phyloP scores from a whole-genome alignment of 2,888 invertebrate genomes.

The Synergus japonicus region DNA sequence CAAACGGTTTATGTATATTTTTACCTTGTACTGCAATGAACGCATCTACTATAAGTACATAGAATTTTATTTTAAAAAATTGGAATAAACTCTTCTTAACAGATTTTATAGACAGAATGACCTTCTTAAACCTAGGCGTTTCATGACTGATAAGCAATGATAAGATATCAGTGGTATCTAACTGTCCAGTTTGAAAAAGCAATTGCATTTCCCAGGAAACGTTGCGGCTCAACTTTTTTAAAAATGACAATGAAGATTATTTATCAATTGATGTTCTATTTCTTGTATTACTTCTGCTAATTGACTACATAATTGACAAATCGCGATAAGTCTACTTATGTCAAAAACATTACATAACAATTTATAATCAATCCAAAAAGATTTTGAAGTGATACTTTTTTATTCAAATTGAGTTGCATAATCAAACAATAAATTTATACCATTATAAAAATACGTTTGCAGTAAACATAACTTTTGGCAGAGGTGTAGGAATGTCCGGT shows the following conservation, averaged over 20 bases:
- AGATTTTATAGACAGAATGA: not conserved
- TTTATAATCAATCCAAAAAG: not conserved
- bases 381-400: not conserved
- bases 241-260: not conserved
- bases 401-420: no score
- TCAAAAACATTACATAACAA: not conserved
- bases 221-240: not conserved
- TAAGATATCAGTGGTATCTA: conserved; percentile 22
- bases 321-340: not conserved
- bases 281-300: not conserved
- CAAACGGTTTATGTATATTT: no score
- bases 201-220: not conserved
- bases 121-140: conserved; percentile 22
- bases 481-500: not conserved
- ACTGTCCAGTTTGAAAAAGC: conserved; percentile 1
- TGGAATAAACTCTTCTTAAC: not conserved
- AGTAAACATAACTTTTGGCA: not conserved
- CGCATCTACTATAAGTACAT: no score
- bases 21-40: no score
- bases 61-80: not conserved
- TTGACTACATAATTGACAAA: not conserved
- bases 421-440: no score
- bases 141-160: conserved; percentile 31
- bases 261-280: not conserved
- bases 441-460: not conserved